Evolutionary conservation across 2,113 vertebrate species (phyloP).

Genomic region (Asarcornis scutulata): DNA sequence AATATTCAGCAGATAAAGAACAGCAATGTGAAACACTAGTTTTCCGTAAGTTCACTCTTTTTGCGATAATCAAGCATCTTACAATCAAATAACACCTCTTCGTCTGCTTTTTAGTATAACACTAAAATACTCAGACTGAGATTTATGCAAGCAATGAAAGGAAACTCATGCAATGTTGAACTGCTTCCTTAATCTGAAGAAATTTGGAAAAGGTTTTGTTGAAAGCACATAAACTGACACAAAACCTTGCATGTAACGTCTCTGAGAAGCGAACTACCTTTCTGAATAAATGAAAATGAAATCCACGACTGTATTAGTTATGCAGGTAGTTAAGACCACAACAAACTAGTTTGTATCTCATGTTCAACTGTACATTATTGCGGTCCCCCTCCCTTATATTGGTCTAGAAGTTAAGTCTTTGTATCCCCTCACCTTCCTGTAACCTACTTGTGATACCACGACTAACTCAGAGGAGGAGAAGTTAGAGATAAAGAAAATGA

Average conservation of each 20-base stretch:
- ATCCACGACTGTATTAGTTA: background rate
- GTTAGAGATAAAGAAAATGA: background rate
- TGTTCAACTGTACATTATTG: background rate
- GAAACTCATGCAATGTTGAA: background rate
- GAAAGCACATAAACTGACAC: background rate
- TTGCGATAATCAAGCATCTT: background rate
- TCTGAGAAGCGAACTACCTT: background rate
- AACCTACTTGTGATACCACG: background rate
- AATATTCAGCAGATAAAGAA: constrained; percentile 6
- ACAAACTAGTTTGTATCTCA: background rate
- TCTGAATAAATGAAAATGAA: background rate
- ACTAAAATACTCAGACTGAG: background rate
- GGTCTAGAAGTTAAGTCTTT: background rate
- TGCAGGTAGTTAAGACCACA: background rate
- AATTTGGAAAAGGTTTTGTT: background rate
- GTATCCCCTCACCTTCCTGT: background rate
- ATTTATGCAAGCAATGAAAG: background rate
- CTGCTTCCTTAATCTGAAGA: background rate
- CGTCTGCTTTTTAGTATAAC: background rate
- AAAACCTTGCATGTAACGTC: background rate
- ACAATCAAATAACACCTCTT: background rate
- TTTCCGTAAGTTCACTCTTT: background rate
- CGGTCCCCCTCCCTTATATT: background rate
- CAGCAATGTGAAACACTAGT: background rate
- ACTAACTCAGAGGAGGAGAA: background rate